These are phyloP conservation scores for Drosophila sulfurigaster DNA, from an alignment of 1,140 invertebrate species.

Conservation along the genomic window DNA sequence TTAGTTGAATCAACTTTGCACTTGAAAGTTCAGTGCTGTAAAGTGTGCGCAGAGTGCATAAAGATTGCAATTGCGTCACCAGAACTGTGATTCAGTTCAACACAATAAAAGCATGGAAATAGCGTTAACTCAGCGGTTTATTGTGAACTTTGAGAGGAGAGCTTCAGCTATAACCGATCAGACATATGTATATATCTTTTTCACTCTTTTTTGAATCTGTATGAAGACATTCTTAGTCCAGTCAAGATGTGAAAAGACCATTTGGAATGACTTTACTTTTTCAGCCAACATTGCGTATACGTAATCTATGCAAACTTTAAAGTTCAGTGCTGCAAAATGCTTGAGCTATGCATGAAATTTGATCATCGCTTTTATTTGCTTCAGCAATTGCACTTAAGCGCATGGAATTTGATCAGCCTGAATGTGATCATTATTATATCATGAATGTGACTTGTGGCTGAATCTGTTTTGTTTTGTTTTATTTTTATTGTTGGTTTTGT, in stretches of 20 bases:
- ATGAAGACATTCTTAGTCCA: too few relatives aligned
- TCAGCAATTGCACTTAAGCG: neutral
- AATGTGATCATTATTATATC: slow-evolving; percentile 6
- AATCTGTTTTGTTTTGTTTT: too few relatives aligned
- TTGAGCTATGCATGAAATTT: neutral
- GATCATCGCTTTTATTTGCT: slow-evolving; percentile 5
- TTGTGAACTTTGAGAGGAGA: too few relatives aligned
- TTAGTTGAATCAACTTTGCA: neutral
- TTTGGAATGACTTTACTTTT: too few relatives aligned
- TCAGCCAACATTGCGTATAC: neutral
- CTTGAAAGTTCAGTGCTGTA: neutral
- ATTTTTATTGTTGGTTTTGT: too few relatives aligned
- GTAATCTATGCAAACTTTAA: neutral
- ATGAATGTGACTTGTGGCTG: too few relatives aligned
- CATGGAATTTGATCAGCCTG: slow-evolving; percentile 15
- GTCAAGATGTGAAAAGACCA: too few relatives aligned
- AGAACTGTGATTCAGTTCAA: neutral
- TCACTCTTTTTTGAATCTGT: too few relatives aligned
- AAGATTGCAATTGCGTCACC: neutral
- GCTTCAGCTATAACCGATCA: too few relatives aligned
- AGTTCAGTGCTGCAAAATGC: neutral
- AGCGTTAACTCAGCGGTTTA: neutral
- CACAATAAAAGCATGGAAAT: neutral
- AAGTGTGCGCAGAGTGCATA: neutral
- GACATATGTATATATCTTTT: too few relatives aligned